Conservation (phyloP, 2,113 vertebrate species). For the Epinephelus cyanopodus region DNA sequence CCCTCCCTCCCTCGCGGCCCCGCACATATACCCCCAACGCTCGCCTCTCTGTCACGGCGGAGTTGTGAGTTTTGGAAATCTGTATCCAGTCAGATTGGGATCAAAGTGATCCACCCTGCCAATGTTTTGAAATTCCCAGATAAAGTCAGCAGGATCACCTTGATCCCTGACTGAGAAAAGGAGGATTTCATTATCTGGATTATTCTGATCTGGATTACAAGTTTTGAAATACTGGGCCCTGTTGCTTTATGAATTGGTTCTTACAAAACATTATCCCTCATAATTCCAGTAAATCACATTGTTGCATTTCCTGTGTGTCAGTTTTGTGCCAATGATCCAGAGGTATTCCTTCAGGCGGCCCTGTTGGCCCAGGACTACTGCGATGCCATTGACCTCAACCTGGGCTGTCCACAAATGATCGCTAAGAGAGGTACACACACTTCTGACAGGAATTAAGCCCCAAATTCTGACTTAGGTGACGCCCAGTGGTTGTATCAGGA, state of each 20-base stretch:
- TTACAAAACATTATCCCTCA: background rate
- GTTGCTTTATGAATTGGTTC: background rate
- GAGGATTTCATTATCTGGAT: too few relatives aligned
- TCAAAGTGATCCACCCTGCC: too few relatives aligned
- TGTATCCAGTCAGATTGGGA: too few relatives aligned
- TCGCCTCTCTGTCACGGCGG: too few relatives aligned
- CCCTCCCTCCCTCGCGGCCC: too few relatives aligned
- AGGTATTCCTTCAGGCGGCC: slow-evolving; percentile 94
- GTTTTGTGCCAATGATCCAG: slow-evolving; percentile 99
- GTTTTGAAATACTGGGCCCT: too few relatives aligned
- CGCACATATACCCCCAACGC: too few relatives aligned
- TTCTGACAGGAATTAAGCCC: background rate
- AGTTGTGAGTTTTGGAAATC: too few relatives aligned
- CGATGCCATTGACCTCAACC: slow-evolving; percentile 95
- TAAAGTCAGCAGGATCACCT: too few relatives aligned
- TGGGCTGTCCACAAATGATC: slow-evolving; percentile 98
- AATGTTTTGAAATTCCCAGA: too few relatives aligned
- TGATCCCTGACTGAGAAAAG: too few relatives aligned
- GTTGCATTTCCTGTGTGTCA: slow-evolving; percentile 61
- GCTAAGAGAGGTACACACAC: slow-evolving; percentile 91
- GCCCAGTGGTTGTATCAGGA: background rate
- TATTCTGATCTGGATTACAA: too few relatives aligned
- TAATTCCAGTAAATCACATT: background rate
- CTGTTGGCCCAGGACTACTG: slow-evolving; percentile 95
- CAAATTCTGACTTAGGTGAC: background rate